Base-by-base conservation (phyloP, 1,140 invertebrate species). In the Rhizoglyphus robini region DNA sequence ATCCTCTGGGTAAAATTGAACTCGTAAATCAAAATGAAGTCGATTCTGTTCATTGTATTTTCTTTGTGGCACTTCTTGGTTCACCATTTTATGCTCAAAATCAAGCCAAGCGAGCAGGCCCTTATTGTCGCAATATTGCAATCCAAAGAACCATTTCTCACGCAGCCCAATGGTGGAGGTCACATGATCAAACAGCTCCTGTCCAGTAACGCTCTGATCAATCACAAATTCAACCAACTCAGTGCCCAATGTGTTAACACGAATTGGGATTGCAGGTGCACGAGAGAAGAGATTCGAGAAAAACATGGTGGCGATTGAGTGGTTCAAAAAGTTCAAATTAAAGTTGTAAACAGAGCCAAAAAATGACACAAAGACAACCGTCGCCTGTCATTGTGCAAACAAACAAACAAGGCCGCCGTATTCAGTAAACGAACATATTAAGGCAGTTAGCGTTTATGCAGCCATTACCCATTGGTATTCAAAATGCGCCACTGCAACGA, bases 171-270 rank as follows among this genome's bases (percentile, higher is more conserved):
- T 98, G 57, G 96, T 99, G 80, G 98, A 98, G 65, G 98, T 93
- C 68, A 98, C 81, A 81, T 99, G 96, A 78, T 99, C 96, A 78
- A 99, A 99, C 23, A 99, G 84, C 79, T 99, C 95, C 79, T 99
- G 99, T 73, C 96, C 96, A 57, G 96, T 98, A 68, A 96, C 99
- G 73, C 88, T 95, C 75, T 88, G 88, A 83, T 99, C 95, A 84
- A 99, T 99, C 77, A 95, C 92, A 83, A 99, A 99, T 83, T 99
- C 95, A n/a, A n/a, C n/a, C 83, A 99, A 82, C 82, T 99, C 96
- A 72, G 96, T 96, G 82, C 99, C 96, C 92, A 99, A 97, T 74
- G 96, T 99, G 74, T 91, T 96, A 79, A 99, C 94, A 76, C 93
- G 87, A 70, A 98, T 94, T 82, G 97, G 97, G 83, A 94, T 89